Percentiles rank a stretch among this genome's conserved stretches.
phyloP scores from a whole-genome alignment of 1,140 invertebrate species.

The Temnothorax curvispinosus region DNA sequence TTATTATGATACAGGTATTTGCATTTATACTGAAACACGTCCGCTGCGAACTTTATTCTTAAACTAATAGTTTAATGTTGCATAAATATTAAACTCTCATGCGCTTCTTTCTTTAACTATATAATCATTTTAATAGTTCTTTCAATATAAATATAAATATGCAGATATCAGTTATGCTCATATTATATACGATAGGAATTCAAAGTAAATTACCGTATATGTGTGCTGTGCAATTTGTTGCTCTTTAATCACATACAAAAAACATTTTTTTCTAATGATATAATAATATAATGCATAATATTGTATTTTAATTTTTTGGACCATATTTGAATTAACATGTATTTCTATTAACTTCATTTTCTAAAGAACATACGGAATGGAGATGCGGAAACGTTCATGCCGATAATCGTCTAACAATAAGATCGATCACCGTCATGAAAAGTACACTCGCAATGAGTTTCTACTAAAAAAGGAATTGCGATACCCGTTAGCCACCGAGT shows the following conservation, averaged over 20 bases:
- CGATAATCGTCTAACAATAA: neutral
- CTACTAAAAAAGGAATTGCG: slow-evolving; percentile 40
- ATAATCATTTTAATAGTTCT: neutral
- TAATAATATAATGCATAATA: neutral
- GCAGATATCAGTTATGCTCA: neutral
- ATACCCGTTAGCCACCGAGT: slow-evolving; percentile 48
- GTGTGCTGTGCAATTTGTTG: neutral
- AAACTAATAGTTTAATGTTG: neutral
- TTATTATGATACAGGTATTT: slow-evolving; percentile 35
- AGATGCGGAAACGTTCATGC: neutral
- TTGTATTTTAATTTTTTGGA: neutral
- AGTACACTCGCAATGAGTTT: neutral
- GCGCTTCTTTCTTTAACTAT: neutral
- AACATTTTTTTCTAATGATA: neutral
- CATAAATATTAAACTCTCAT: neutral
- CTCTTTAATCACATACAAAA: neutral
- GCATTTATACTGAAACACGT: neutral
- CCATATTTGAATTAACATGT: neutral
- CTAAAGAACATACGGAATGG: neutral
- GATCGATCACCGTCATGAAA: slow-evolving; percentile 12
- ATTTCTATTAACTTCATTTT: neutral
- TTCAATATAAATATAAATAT: slow-evolving; percentile 17
- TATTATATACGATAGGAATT: neutral
- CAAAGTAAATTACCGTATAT: neutral
- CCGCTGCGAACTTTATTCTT: neutral